Percentiles rank a stretch among this genome's conserved stretches.
phyloP scores from a whole-genome alignment of 2,888 invertebrate species.

The Syrphus vitripennis region DNA sequence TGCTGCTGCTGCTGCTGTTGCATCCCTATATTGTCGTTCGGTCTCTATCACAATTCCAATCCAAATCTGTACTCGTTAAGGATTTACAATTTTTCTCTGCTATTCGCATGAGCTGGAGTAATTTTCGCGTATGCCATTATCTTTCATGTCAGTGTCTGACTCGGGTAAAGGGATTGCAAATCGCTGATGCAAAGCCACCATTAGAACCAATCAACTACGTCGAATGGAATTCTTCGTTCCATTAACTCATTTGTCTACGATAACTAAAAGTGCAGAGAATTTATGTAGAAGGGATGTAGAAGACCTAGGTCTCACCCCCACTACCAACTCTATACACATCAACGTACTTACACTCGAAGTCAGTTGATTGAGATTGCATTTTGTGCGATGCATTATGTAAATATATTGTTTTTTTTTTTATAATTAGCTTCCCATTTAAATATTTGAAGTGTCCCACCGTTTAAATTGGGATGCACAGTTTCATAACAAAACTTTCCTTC shows the following conservation, averaged over 20 bases:
- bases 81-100: conserved; percentile 27
- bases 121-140: conserved; percentile 58
- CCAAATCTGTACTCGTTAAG: conserved; percentile 11
- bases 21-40: not conserved
- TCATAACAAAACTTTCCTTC: too few species aligned
- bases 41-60: not conserved
- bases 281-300: not conserved
- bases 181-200: conserved; percentile 65
- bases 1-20: not conserved
- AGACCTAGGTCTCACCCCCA: not conserved
- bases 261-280: conserved; percentile 42
- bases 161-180: conserved; percentile 55
- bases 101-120: conserved; percentile 38
- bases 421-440: too few species aligned
- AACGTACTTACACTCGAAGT: not conserved
- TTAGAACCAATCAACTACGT: conserved; percentile 67
- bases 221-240: conserved; percentile 68
- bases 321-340: not conserved
- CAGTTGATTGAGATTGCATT: not conserved
- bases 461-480: too few species aligned
- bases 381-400: too few species aligned
- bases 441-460: too few species aligned
- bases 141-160: conserved; percentile 29
- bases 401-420: too few species aligned
- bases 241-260: conserved; percentile 67